phyloP scores from a whole-genome alignment of 2,113 vertebrate species.

The Planiliza haematocheilus region DNA sequence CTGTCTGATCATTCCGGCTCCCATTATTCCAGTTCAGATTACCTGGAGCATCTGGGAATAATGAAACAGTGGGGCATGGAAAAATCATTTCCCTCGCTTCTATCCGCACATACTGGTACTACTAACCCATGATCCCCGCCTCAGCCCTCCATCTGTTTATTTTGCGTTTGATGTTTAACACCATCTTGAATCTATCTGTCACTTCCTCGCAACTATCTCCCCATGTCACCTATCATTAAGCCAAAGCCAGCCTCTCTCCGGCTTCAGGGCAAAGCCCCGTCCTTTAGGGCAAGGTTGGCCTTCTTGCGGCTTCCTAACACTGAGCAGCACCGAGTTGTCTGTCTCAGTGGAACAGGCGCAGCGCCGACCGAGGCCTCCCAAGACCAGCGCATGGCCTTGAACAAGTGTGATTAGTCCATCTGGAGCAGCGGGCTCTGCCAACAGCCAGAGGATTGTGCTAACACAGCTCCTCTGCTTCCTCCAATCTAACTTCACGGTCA shows the following conservation, averaged over 20 bases:
- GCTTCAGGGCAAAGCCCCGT: constrained; percentile 31
- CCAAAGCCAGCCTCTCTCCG: constrained; percentile 39
- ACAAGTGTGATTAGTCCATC: constrained; percentile 75
- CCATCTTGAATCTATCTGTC: constrained; percentile 79
- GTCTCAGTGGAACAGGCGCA: constrained; percentile 51
- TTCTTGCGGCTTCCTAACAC: constrained; percentile 34
- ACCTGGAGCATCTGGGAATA: constrained; percentile 81
- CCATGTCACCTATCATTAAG: constrained; percentile 61
- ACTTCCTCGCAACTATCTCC: constrained; percentile 62
- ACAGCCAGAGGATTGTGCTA: constrained; percentile 70
- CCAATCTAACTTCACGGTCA: constrained; percentile 67
- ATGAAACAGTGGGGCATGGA: constrained; percentile 75
- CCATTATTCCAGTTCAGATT: constrained; percentile 71
- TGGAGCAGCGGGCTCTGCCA: constrained; percentile 70
- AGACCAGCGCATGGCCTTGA: constrained; percentile 73
- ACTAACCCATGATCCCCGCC: constrained; percentile 63
- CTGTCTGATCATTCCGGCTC: constrained; percentile 66
- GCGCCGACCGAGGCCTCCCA: constrained; percentile 64
- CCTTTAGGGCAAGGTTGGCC: constrained; percentile 32
- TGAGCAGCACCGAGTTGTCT: constrained; percentile 56
- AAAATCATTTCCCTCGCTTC: constrained; percentile 76
- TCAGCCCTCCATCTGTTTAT: constrained; percentile 63
- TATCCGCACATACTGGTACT: constrained; percentile 47
- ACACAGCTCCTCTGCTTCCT: constrained; percentile 66
- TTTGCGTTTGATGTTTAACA: constrained; percentile 68